These are phyloP conservation scores for Rhaphigaster nebulosa DNA, from an alignment of 2,888 invertebrate genomes.

Conservation along the genomic window DNA sequence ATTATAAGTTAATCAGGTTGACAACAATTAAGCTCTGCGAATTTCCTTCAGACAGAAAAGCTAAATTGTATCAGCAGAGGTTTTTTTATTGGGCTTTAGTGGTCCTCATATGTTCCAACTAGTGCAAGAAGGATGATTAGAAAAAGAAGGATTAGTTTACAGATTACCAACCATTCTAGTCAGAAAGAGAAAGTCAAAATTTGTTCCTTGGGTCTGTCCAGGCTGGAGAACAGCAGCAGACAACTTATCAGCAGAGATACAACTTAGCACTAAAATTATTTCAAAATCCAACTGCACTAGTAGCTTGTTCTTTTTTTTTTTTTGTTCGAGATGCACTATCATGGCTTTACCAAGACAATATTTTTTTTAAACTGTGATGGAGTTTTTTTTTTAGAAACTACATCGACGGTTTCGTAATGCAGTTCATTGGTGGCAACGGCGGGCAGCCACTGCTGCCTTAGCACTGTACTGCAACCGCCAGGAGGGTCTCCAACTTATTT, in stretches of 20 bases:
- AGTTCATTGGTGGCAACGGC: conserved; percentile 8
- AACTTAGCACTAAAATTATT: not conserved
- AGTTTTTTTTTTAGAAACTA: not conserved
- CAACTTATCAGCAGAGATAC: not conserved
- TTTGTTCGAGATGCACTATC: not conserved
- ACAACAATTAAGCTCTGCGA: not conserved
- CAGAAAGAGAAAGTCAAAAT: not conserved
- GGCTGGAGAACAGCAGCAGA: no score
- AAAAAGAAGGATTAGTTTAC: no score
- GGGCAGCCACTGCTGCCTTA: conserved; percentile 13
- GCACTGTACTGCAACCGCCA: not conserved
- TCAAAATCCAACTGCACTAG: not conserved
- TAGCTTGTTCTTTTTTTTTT: not conserved
- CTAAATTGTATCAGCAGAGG: not conserved
- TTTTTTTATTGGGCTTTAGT: not conserved
- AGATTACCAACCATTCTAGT: not conserved
- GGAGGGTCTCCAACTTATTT: conserved; percentile 12
- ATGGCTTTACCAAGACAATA: not conserved
- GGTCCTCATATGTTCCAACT: no score
- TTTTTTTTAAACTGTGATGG: conserved; percentile 18
- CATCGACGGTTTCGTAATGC: not conserved
- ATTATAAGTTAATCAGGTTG: not conserved
- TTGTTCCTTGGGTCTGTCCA: not conserved
- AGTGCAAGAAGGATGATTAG: not conserved
- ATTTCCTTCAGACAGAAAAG: not conserved